Evolutionary conservation across 1,140 invertebrate species (phyloP).

Genomic region (Drosophila ogumai): DNA sequence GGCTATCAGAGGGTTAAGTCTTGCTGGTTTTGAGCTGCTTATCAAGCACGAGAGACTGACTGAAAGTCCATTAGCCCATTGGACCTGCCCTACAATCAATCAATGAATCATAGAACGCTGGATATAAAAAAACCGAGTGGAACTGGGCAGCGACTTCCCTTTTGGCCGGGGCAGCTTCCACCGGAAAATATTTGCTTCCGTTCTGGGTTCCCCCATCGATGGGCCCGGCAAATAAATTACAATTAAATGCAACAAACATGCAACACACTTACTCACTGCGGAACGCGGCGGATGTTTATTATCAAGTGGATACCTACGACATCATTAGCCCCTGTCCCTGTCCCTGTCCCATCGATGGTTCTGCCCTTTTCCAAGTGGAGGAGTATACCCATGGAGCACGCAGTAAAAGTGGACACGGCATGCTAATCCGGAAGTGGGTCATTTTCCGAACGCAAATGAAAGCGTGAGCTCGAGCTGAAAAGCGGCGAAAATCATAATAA

Average conservation of each 20-base stretch:
- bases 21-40: conserved; percentile 1
- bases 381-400: conserved; percentile 6
- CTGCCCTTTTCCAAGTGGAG: conserved; percentile 47
- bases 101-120: conserved; percentile 30
- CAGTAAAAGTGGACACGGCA: conserved; percentile 66
- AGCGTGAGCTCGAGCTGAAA: conserved; percentile 54
- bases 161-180: conserved; percentile 55
- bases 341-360: conserved; percentile 16
- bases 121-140: not conserved
- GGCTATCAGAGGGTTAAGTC: conserved; percentile 4
- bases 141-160: conserved; percentile 37
- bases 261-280: conserved; percentile 62
- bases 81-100: conserved; percentile 51
- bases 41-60: not conserved
- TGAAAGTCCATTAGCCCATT: conserved; percentile 17
- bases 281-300: conserved; percentile 67
- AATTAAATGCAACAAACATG: conserved; percentile 74
- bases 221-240: conserved; percentile 73
- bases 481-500: conserved; percentile 64
- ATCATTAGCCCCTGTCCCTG: conserved; percentile 57
- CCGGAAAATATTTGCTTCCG: conserved; percentile 79
- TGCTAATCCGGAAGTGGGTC: conserved; percentile 80
- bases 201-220: conserved; percentile 46
- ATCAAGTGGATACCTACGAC: conserved; percentile 59
- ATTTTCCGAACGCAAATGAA: conserved; percentile 80